These are phyloP conservation scores for Tuta absoluta DNA, from an alignment of 2,888 invertebrate genomes.

Conservation along the genomic window DNA sequence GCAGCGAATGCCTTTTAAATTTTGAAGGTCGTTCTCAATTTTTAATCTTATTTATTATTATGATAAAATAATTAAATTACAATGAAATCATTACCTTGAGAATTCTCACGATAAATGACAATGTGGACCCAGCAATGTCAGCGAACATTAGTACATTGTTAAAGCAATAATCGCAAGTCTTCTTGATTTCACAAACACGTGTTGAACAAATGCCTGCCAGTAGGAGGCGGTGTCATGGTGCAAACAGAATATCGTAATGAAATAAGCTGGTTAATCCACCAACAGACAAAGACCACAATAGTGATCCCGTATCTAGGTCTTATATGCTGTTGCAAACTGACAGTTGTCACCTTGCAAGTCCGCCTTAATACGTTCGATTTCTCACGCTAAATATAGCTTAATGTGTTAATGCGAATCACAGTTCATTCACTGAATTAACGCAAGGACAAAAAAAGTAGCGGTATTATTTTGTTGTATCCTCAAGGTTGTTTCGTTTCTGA, in stretches of 20 bases:
- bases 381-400: constrained; percentile 21
- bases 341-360: constrained; percentile 18
- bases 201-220: background rate
- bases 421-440: constrained; percentile 3
- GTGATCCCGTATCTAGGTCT: constrained; percentile 12
- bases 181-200: background rate
- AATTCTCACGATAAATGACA: background rate
- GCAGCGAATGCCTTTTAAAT: background rate
- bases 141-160: background rate
- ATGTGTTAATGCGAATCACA: constrained; percentile 8
- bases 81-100: constrained; percentile 6
- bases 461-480: background rate
- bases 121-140: constrained; percentile 1
- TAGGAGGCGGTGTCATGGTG: constrained; percentile 3
- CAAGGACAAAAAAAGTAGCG: constrained; percentile 10
- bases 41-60: background rate
- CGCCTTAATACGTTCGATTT: background rate
- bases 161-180: background rate
- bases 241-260: constrained; percentile 8
- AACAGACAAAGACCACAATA: constrained; percentile 15
- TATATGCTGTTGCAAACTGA: constrained; percentile 13
- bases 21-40: background rate
- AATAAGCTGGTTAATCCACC: constrained; percentile 20
- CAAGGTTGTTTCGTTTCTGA: background rate
- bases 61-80: background rate